phyloP scores from a whole-genome alignment of 2,888 invertebrate genomes.

The Latrodectus elegans region DNA sequence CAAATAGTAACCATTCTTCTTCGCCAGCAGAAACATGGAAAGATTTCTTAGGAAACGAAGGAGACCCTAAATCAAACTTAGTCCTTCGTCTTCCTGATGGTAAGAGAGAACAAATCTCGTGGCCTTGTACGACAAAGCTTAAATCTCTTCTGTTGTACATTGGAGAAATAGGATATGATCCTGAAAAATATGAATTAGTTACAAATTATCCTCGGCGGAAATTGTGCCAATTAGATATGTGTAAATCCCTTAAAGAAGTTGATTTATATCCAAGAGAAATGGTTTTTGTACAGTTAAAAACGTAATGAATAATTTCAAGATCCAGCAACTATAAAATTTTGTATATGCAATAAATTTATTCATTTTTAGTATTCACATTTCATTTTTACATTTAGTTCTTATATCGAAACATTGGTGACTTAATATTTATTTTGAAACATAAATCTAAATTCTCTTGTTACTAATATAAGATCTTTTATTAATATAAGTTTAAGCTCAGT shows the following conservation, averaged over 20 bases:
- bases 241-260: slow-evolving; percentile 74
- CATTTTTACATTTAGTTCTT: too few species aligned
- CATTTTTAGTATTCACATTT: too few species aligned
- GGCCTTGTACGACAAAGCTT: slow-evolving; percentile 76
- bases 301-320: too few species aligned
- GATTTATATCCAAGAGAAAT: slow-evolving; percentile 76
- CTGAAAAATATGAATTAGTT: slow-evolving; percentile 76
- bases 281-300: slow-evolving; percentile 75
- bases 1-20: slow-evolving; percentile 20
- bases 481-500: too few species aligned
- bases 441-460: too few species aligned
- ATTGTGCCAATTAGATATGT: slow-evolving; percentile 74
- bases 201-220: slow-evolving; percentile 76
- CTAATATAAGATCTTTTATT: too few species aligned
- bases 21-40: slow-evolving; percentile 31
- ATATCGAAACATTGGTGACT: too few species aligned
- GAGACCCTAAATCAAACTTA: slow-evolving; percentile 74
- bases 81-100: slow-evolving; percentile 76
- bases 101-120: slow-evolving; percentile 74
- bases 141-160: slow-evolving; percentile 75
- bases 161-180: slow-evolving; percentile 74
- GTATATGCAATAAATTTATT: too few species aligned
- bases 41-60: slow-evolving; percentile 48
- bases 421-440: too few species aligned
- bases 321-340: too few species aligned